Conservation (phyloP, 2,888 invertebrate species). For the Fabriciana adippe region DNA sequence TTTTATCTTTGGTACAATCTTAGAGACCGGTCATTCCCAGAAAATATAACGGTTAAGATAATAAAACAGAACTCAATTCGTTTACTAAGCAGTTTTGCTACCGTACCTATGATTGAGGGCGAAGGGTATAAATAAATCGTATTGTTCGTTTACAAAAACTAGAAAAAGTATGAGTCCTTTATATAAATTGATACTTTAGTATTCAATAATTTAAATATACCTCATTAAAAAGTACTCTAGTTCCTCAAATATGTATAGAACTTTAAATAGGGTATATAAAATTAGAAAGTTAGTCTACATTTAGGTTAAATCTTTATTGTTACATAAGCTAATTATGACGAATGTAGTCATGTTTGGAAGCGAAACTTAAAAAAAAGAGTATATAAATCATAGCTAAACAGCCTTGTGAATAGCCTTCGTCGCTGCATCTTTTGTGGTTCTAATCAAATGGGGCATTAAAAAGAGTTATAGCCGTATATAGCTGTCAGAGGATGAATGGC, state of each 20-base stretch:
- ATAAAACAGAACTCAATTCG: constrained; percentile 36
- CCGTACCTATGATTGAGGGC: constrained; percentile 12
- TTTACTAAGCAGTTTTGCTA: constrained; percentile 37
- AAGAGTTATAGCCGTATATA: constrained; percentile 75
- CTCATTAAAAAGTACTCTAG: not conserved
- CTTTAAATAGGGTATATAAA: not conserved
- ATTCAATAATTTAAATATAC: too few relatives aligned
- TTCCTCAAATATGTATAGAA: not conserved
- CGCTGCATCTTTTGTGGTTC: constrained; percentile 69
- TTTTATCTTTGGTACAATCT: constrained; percentile 51
- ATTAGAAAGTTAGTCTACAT: constrained; percentile 30
- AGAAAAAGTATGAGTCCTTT: too few relatives aligned
- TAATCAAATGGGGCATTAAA: constrained; percentile 78
- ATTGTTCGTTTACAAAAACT: too few relatives aligned
- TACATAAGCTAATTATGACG: constrained; percentile 38
- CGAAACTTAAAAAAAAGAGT: constrained; percentile 72
- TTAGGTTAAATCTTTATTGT: constrained; percentile 16
- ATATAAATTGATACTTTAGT: too few relatives aligned
- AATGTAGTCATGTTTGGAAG: constrained; percentile 47
- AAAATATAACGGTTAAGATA: constrained; percentile 45
- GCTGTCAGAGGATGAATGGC: constrained; percentile 71
- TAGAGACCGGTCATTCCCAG: constrained; percentile 48
- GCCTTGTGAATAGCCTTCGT: constrained; percentile 76
- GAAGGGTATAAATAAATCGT: not conserved
- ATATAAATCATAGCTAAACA: constrained; percentile 74